A percentile compares a stretch with the other conserved stretches of the same genome.
These are phyloP conservation scores for Drosophila busckii DNA, from an alignment of 1,140 invertebrate genomes.

Conservation along the genomic window DNA sequence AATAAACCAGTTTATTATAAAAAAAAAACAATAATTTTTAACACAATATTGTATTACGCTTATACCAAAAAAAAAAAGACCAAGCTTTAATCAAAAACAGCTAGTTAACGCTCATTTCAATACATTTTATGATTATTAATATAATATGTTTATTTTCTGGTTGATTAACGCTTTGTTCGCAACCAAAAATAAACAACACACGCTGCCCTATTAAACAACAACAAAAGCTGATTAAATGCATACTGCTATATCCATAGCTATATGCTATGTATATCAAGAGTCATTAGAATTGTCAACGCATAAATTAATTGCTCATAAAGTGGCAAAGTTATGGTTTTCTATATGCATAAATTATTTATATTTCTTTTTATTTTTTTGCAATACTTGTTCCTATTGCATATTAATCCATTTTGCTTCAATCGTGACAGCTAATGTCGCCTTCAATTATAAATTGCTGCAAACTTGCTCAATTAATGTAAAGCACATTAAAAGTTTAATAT, in stretches of 20 bases:
- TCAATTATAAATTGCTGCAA: too few relatives aligned
- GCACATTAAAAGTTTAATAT: too few relatives aligned
- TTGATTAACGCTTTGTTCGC: slow-evolving; percentile 72
- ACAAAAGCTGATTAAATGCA: neutral
- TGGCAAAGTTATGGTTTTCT: slow-evolving; percentile 61
- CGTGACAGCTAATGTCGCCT: too few relatives aligned
- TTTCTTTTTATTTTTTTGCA: slow-evolving; percentile 15
- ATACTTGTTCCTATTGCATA: neutral
- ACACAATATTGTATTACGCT: slow-evolving; percentile 72
- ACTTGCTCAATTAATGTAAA: too few relatives aligned
- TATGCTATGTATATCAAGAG: slow-evolving; percentile 59
- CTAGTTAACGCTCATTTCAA: slow-evolving; percentile 71
- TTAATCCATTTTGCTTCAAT: slow-evolving; percentile 12
- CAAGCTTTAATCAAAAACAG: slow-evolving; percentile 70
- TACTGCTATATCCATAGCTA: slow-evolving; percentile 23
- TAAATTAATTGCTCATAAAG: slow-evolving; percentile 78
- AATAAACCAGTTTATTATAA: too few relatives aligned
- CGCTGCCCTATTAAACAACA: slow-evolving; percentile 7
- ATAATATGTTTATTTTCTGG: slow-evolving; percentile 63
- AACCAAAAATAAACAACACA: slow-evolving; percentile 41
- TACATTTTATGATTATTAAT: slow-evolving; percentile 76
- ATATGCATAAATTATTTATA: slow-evolving; percentile 26
- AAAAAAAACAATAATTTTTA: too few relatives aligned
- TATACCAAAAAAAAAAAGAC: slow-evolving; percentile 19
- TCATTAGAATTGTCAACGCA: slow-evolving; percentile 78